Evolutionary conservation across 1,140 invertebrate species (phyloP), one percentile per base, ranked within the genome.

Genomic region (Aplysia californica): DNA sequence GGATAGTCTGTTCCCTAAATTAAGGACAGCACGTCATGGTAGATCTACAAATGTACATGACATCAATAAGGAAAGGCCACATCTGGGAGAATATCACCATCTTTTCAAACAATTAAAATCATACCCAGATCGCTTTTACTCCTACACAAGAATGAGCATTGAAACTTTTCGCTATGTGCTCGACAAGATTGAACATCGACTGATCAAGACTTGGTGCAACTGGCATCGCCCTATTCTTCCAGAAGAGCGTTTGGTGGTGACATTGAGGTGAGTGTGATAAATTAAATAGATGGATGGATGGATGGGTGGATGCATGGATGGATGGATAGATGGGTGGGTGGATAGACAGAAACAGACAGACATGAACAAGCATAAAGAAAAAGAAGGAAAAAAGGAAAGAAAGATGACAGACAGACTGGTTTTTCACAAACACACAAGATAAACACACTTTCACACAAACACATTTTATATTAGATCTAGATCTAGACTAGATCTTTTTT

Each of bases 81-180:
- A 23, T 29, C 23, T 31, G 23, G 64, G 64, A 31, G 64, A 66
- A 66, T 66, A 66, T 33, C 64, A 66, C 35, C 64, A 66, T 33
- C 64, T 66, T 35, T 66, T 66, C 64, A 23, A 66, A 66, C 64
- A 66, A 35, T 66, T 66, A 35, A 66, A 66, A 35, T 23, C 64
- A 33, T 33, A 66, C 35, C 64, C 64, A 66, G 64, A 29, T 66
- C 26, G 64, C 26, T 66, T 66, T 35, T 35, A 66, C 35, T 1
- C 20, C 64, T 66, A 66, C 33, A 66, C 64, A 66, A 23, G 64
- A n/a, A 64, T 66, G 64, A 66, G 21, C 35, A 23, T 33, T n/a
- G 35, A 35, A n/a, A 66, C 64, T 33, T 66, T 66, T 35, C 21
- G 35, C 33, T 66, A 66, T 33, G 35, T 66, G 26, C 35, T 66